Evolutionary conservation across 2,888 invertebrate genomes (phyloP).

Genomic region (Cheilosia vulpina): DNA sequence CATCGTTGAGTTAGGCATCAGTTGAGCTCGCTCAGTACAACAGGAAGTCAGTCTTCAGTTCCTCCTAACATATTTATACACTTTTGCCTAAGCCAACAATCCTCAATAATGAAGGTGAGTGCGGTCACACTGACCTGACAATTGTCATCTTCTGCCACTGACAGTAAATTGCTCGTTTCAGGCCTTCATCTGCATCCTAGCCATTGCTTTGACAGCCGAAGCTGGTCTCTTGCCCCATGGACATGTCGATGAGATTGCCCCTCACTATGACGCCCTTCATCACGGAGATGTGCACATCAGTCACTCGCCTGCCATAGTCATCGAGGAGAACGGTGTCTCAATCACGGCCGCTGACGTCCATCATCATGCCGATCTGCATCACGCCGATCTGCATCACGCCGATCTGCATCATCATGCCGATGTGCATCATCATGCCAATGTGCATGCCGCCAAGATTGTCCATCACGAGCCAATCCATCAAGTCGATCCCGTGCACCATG

Average conservation of each 20-base stretch:
- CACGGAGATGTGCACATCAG: conserved; percentile 80
- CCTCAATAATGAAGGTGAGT: conserved; percentile 81
- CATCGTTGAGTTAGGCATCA: conserved; percentile 77
- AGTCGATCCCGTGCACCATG: conserved; percentile 81
- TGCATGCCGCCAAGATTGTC: conserved; percentile 79
- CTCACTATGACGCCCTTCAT: conserved; percentile 78
- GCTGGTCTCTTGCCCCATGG: conserved; percentile 80
- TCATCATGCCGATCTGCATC: conserved; percentile 76
- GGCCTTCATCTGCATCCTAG: conserved; percentile 81
- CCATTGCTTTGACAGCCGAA: conserved; percentile 78
- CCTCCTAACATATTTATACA: conserved; percentile 77
- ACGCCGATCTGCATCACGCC: conserved; percentile 76
- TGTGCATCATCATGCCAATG: conserved; percentile 71
- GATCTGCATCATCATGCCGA: conserved; percentile 77
- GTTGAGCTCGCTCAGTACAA: conserved; percentile 79
- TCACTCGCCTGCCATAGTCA: conserved; percentile 80
- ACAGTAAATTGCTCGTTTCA: conserved; percentile 53
- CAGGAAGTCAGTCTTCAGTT: conserved; percentile 77
- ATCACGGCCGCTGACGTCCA: conserved; percentile 76
- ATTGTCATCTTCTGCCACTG: neutral
- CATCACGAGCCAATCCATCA: conserved; percentile 82
- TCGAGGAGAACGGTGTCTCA: conserved; percentile 76
- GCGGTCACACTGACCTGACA: neutral
- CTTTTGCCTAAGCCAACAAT: conserved; percentile 81
- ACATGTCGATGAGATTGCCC: conserved; percentile 78